Base-by-base conservation (phyloP, 2,113 vertebrate genomes). In the Lipophrys pholis region DNA sequence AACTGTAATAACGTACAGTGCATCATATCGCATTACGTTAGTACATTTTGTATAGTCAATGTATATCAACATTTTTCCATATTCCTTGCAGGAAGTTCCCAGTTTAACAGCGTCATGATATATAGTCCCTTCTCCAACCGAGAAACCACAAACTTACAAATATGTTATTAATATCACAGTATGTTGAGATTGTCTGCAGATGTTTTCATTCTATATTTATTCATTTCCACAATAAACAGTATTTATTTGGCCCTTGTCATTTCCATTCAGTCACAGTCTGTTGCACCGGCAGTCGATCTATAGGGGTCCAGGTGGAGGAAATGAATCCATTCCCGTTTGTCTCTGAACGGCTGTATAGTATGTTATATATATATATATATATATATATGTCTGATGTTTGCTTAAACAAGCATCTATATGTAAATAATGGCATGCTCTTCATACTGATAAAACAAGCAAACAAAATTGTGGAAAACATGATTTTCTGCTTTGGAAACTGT, bases 231-330 rank as follows among this genome's bases (percentile, higher is more conserved):
- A 49, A 50, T 72, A 74, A 63, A 56, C 12, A 61, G 65, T 58
- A 38, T 71, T 49, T 69, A 73, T 76, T 62, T 78, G 70, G 46
- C 45, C 11, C 38, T 52, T 64, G 67, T 54, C 60, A 30, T 59
- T 76, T 73, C 64, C 58, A 73, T 50, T 73, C 45, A 42, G 79
- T 60, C 61, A 63, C 62, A 74, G 55, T 41, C 42, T 60, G 60
- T 30, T 65, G 57, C 68, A 60, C 42, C 9, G 0, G 36, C 52
- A 76, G 46, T 3, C 5, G 15, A 71, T 63, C 36, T 21, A 1
- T 14, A 57, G 45, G 60, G 52, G 43, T 52, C 46, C 73, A 68
- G 70, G 72, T 82, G 75, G 54, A 54, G 39, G 14, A 43, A 36
- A 48, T 50, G 16, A 21, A 54, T 58, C 39, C 6, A 11, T 38